Evolutionary conservation across 2,113 vertebrate genomes (phyloP).

Genomic region (Azemiops feae): DNA sequence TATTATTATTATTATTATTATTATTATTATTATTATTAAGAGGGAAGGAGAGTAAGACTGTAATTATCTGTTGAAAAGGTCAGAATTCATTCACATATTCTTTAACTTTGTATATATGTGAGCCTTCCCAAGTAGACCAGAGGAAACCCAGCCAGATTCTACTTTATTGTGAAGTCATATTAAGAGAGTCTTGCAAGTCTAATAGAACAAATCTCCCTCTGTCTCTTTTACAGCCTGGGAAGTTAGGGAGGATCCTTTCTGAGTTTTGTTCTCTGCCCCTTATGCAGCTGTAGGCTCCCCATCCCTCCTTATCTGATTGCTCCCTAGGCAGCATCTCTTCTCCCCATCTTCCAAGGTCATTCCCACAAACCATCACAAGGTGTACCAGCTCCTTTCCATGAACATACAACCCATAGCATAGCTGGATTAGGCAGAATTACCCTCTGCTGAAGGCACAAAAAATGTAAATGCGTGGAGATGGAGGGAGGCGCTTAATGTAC

Average conservation of each 20-base stretch:
- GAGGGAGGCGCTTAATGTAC: neutral
- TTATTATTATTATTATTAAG: no score
- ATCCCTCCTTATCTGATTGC: neutral
- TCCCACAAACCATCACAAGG: no score
- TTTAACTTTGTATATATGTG: neutral
- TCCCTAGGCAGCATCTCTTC: no score
- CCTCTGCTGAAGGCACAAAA: neutral
- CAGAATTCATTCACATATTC: neutral
- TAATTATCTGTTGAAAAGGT: neutral
- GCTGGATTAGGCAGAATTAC: neutral
- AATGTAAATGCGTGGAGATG: neutral
- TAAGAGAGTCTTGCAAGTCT: neutral
- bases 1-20: no score
- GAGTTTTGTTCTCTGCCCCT: neutral
- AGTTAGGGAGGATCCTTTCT: neutral
- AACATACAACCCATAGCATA: neutral
- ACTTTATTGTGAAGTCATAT: neutral
- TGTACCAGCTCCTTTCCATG: neutral
- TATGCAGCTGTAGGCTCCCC: neutral
- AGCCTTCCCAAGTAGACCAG: neutral
- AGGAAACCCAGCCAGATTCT: neutral
- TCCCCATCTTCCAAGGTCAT: no score
- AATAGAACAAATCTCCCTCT: neutral
- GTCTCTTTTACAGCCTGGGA: neutral
- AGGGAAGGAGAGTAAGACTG: neutral